Evolutionary conservation across 2,888 invertebrate genomes (phyloP), one percentile per base, ranked within the genome.

Genomic region (Brenthis ino): DNA sequence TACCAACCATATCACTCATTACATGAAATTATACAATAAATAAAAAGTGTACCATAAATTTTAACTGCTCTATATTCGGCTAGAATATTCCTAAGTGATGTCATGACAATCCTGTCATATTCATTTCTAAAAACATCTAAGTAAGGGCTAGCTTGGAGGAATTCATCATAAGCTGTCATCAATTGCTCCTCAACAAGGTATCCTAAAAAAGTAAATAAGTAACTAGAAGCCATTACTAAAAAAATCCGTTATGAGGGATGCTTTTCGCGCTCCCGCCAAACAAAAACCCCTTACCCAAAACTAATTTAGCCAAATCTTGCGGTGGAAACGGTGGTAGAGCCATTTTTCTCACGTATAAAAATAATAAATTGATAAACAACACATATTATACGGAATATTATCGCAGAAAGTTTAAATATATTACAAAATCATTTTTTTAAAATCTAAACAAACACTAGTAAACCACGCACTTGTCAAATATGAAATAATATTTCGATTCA

Each of bases 91-190:
- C 79, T 88, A 12, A 93, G 83, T 71, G 93, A 90, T 78, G 89
- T 91, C 89, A 93, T 93, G 77, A 91, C 88, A 76, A 91, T 86
- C 75, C 92, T 87, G 80, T 91, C 92, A 85, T 88, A 93, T 79
- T 91, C 93, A 82, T 90, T 93, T 72, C 81, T 81, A 51, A 85
- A 79, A 13, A 88, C 92, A 74, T 92, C 93, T 75, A 93, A 82
- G 77, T 92, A 92, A 0, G 90, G 91, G 74, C 93, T 92, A 6
- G 88, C 87, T 79, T 89, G 88, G 2, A 93, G 79, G 74, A 93
- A 93, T 78, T 93, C 93, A 84, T 93, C 91, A 77, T 93, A 93
- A 0, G 89, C 91, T 47, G 89, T 89, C 91, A 91, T 91, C 69
- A 93, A 85, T 79, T 93, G 89, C 78, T 93, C 92, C 73, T 93